These are phyloP conservation scores for Phortica magna DNA, from an alignment of 2,888 invertebrate genomes.

Conservation along the genomic window DNA sequence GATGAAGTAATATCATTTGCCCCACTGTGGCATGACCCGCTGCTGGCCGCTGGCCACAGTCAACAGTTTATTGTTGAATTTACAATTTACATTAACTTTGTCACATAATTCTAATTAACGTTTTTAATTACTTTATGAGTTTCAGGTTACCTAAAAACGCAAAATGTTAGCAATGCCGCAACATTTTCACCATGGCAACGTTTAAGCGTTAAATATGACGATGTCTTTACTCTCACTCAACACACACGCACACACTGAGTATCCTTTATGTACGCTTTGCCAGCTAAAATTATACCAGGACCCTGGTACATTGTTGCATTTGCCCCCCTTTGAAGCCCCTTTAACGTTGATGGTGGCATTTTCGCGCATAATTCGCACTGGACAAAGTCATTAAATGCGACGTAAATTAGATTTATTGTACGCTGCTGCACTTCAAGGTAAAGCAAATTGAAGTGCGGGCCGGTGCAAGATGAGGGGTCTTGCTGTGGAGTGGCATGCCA, in stretches of 20 bases:
- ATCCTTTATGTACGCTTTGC: constrained; percentile 51
- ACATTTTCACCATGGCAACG: constrained; percentile 56
- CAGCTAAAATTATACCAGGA: constrained; percentile 45
- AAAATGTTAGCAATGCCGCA: constrained; percentile 53
- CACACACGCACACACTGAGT: background rate
- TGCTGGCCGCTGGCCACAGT: constrained; percentile 21
- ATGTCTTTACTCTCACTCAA: constrained; percentile 28
- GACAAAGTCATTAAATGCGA: constrained; percentile 76
- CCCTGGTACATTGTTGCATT: constrained; percentile 12
- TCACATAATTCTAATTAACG: constrained; percentile 72
- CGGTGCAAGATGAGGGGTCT: background rate
- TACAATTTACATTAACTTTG: constrained; percentile 72
- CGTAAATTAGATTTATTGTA: constrained; percentile 77
- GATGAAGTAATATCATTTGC: background rate
- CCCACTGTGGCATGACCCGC: constrained; percentile 14
- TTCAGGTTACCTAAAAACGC: constrained; percentile 64
- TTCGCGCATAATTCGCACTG: constrained; percentile 59
- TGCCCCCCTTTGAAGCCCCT: background rate
- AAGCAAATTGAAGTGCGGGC: background rate
- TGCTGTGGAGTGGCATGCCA: background rate
- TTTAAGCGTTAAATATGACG: constrained; percentile 63
- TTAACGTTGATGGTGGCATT: constrained; percentile 48
- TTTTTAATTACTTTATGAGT: constrained; percentile 72
- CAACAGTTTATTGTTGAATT: constrained; percentile 63
- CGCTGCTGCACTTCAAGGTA: constrained; percentile 67